Conservation (phyloP, 2,797 vertebrate species). For the Scolopax bukidnonensis region DNA sequence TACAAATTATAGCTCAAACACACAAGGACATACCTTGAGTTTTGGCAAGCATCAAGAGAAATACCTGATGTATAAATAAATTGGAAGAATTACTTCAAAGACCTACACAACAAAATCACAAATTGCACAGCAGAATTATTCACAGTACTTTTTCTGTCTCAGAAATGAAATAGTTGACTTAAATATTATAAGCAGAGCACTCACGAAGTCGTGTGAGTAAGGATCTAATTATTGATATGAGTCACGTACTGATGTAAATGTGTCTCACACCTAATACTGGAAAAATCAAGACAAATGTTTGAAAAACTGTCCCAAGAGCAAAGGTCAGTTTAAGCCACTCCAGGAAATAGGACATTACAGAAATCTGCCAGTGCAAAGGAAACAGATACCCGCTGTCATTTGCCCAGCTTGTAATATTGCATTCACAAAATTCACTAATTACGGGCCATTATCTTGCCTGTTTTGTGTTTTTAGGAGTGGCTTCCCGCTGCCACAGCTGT, state of each 20-base stretch:
- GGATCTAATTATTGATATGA: constrained; percentile 14
- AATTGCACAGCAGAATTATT: neutral
- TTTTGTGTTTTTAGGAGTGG: neutral
- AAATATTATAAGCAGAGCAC: neutral
- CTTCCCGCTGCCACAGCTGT: neutral
- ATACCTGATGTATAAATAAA: neutral
- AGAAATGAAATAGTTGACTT: constrained; percentile 1
- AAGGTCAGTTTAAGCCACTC: neutral
- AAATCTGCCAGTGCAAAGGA: neutral
- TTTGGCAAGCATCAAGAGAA: neutral
- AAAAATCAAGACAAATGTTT: neutral
- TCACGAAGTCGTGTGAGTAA: neutral
- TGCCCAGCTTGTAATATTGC: neutral
- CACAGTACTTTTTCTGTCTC: neutral
- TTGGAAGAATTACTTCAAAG: neutral
- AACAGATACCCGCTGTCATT: neutral
- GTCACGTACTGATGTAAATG: neutral
- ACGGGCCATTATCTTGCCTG: neutral
- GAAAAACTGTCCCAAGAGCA: neutral
- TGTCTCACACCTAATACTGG: neutral
- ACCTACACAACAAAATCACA: neutral
- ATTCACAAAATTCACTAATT: neutral
- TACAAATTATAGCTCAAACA: neutral
- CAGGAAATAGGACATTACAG: neutral
- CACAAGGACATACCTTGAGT: neutral